Evolutionary conservation across 2,888 invertebrate species (phyloP).

Genomic region (Lasius fuliginosus): DNA sequence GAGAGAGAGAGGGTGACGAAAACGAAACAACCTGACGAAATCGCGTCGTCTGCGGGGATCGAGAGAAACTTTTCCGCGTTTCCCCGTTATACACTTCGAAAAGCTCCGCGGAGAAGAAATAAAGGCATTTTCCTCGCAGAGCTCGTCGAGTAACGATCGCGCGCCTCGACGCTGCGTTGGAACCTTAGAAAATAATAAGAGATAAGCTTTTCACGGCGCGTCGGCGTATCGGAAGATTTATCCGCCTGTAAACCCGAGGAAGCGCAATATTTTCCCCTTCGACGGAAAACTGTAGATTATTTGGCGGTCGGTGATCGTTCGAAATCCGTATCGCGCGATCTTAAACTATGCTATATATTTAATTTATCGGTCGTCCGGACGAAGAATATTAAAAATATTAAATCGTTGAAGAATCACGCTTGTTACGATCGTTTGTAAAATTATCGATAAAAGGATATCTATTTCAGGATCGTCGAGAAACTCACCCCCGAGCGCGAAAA

Average conservation of each 20-base stretch:
- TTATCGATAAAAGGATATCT: background rate
- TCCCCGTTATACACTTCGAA: conserved; percentile 14
- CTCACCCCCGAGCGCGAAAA: background rate
- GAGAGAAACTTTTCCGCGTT: conserved; percentile 50
- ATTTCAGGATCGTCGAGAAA: background rate
- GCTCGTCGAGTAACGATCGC: conserved; percentile 40
- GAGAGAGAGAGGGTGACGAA: background rate
- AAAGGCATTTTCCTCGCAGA: conserved; percentile 26
- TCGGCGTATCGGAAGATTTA: conserved; percentile 30
- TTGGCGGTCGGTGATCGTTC: background rate
- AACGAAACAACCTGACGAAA: conserved; percentile 27
- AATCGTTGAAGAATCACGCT: background rate
- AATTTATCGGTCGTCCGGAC: background rate
- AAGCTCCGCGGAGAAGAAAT: conserved; percentile 24
- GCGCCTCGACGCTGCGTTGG: conserved; percentile 24
- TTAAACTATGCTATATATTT: background rate
- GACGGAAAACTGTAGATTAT: conserved; percentile 8
- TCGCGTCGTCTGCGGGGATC: conserved; percentile 50
- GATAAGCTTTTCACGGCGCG: conserved; percentile 39
- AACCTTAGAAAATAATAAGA: conserved; percentile 47
- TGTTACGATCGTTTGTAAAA: background rate
- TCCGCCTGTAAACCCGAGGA: conserved; percentile 33
- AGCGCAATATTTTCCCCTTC: conserved; percentile 33
- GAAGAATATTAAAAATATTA: background rate
- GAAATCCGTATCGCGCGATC: background rate